Evolutionary conservation across 2,113 vertebrate species (phyloP), one percentile per base, ranked within the genome.

Genomic region (Cyprinus carpio): DNA sequence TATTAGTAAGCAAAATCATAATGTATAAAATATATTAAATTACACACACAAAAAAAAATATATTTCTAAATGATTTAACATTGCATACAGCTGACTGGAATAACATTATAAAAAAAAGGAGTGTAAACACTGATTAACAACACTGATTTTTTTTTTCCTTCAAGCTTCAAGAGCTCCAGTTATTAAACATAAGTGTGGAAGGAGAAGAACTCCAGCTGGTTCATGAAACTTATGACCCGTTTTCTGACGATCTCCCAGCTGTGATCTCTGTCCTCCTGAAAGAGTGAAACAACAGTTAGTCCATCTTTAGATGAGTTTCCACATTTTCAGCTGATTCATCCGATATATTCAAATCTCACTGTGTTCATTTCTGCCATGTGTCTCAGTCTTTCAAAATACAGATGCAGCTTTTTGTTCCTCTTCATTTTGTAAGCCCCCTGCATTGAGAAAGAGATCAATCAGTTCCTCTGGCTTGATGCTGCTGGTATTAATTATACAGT

Each of bases 221-320:
- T 75, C 8, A 94, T 86, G 25, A 92, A 87, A 23, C 0, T 51
- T 54, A 31, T 31, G 13, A 91, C 75, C 75, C 93, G 78, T 25
- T 12, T 84, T 75, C 92, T 78, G 92, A 93, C 87, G 85, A 91
- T 60, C 87, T 93, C 92, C 93, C 93, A 94, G 75, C 89, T 86
- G 72, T 88, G 80, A 71, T 84, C 83, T 46, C 90, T 90, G 80
- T 90, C 77, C 12, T 37, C 77, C 93, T 94, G 23, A 49, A 62
- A 78, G 64, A 82, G 75, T 11, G 40, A 76, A 18, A 43, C 60
- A n/a, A 34, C 12, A 20, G 13, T 40, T 3, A 78, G 58, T 51
- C 83, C 12, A 76, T 3, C 16, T 71, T 49, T 29, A 29, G 43
- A 56, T 10, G 9, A 51, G n/a, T 25, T 27, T 43, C 1, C 15